Base-by-base conservation (phyloP, 1,140 invertebrate species). In the Magallana ariakensis region DNA sequence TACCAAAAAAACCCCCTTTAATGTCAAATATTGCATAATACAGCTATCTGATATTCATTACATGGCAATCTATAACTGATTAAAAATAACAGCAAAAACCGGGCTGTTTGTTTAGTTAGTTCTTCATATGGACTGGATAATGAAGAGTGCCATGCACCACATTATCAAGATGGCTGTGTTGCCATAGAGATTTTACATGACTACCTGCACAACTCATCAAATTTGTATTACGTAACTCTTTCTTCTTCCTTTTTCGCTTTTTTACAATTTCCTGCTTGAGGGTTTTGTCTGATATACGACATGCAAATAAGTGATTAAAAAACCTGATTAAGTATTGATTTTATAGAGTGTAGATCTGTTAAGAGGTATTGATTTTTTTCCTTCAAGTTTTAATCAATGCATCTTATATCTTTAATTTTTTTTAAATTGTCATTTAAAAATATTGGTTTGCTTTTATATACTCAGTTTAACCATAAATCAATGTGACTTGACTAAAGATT, bases 21-120 rank as follows among this genome's bases (percentile, higher is more conserved):
- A 75, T 75, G 66, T 26, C 33, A 75, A 75, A 75, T 26, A 75
- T 75, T 75, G 33, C 66, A 75, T 75, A 75, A 75, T 75, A 26
- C 66, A 75, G 13, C 11, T 2, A 75, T 26, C 66, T 75, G 33
- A 75, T 75, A 75, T 75, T 26, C 22, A 75, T 75, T 75, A 75
- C 22, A 75, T 26, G 66, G 19, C 66, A 75, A 75, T 26, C 3
- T 26, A 75, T 26, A 75, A 62, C 16, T 62, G 58, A 62, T 62
- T 62, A 62, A 62, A 1, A n/a, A 75, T 75, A 75, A 75, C 66
- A 26, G 22, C 22, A 26, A 75, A 75, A 22, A 75, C 9, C 10
- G 19, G 5, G 22, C 22, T 11, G 22, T 26, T 13, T 75, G 66
- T 75, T 75, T 75, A 22, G 66, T 75, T 75, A 13, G 22, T 26